Base-by-base conservation (phyloP, 2,888 invertebrate species). In the Hypsopygia costalis region DNA sequence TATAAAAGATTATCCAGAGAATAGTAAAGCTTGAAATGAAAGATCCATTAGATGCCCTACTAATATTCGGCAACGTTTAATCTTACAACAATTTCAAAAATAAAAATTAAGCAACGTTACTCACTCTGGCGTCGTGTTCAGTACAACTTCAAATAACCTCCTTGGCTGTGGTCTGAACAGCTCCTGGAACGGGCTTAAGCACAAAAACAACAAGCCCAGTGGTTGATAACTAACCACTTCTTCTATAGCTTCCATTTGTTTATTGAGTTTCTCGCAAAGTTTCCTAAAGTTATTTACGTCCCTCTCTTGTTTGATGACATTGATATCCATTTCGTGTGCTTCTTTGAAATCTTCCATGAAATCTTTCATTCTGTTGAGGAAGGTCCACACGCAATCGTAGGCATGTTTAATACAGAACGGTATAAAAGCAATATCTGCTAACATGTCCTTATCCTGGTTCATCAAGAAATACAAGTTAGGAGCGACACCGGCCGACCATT, bases 121-220 rank as follows among this genome's bases (percentile, higher is more conserved):
- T 87, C 81, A 94, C 93, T 90, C 89, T 1, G 94, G 94, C 49
- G 95, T 89, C 21, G 91, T 89, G 20, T 78, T 70, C 41, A 91
- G 86, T 1, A 95, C 77, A 6, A 94, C 91, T 36, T 90, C 90
- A 38, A 95, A 91, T 33, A 96, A 87, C 33, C 92, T 80, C 25
- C 90, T 89, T 1, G 96, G 95, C 38, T 94, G 93, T 0, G 95
- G 94, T 20, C 93, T 86, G 21, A 94, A 92, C 25, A 91, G 80
- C 38, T 92, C 91, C 71, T 94, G 95, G 69, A 97, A 94, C 20
- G 92, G 92, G 11, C 81, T 79, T 37, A 95, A 87, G 41, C 93
- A 92, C 20, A 97, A 68, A 51, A 93, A 90, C 22, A 97, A 70
- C 34, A 97, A 68, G 0, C 97, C 97, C 42, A 97, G 69, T 0